Conservation (phyloP, 2,113 vertebrate genomes). For the Tyrannus savana region DNA sequence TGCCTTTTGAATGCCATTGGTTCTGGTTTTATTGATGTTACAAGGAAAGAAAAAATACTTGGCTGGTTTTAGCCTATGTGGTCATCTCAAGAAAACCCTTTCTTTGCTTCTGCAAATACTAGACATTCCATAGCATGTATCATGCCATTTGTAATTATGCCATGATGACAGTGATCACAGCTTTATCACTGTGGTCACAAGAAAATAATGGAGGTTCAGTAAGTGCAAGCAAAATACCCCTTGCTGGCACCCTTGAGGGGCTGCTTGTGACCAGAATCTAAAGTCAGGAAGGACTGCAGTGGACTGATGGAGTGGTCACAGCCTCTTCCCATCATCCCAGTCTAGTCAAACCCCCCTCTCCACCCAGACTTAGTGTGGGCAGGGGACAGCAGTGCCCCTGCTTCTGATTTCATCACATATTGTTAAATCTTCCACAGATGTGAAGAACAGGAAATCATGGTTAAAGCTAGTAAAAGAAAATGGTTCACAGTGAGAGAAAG, state of each 20-base stretch:
- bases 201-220: slow-evolving; percentile 50
- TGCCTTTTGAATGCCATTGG: neutral
- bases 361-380: neutral
- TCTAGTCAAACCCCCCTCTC: neutral
- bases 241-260: slow-evolving; percentile 11
- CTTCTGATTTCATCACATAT: neutral
- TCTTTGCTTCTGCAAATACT: neutral
- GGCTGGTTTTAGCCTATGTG: neutral
- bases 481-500: neutral
- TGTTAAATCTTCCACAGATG: neutral
- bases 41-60: neutral
- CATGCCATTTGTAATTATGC: slow-evolving; percentile 31
- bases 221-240: slow-evolving; percentile 26
- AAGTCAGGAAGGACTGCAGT: neutral
- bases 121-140: neutral
- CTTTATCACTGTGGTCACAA: slow-evolving; percentile 53
- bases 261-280: slow-evolving; percentile 51
- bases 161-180: slow-evolving; percentile 52
- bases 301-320: neutral
- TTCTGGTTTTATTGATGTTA: neutral
- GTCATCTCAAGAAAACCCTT: neutral
- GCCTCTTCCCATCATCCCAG: neutral
- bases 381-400: neutral
- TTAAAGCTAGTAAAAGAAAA: neutral
- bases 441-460: neutral